Evolutionary conservation across 2,797 vertebrate genomes (phyloP).

Genomic region (Geotrypetes seraphini): DNA sequence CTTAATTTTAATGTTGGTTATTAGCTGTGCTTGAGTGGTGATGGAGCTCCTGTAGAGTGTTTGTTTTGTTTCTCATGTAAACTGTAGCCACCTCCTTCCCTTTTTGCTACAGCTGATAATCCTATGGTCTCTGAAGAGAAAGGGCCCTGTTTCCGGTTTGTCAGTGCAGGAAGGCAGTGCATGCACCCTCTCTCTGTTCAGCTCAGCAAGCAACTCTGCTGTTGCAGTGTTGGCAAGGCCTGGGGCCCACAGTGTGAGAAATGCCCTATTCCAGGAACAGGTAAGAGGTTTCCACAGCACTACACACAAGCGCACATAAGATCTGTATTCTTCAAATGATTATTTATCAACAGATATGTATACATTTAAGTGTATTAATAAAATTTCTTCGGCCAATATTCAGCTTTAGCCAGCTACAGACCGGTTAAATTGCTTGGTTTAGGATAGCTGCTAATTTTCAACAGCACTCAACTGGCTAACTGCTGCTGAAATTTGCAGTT

Average conservation of each 20-base stretch:
- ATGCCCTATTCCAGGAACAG: slow-evolving; percentile 91
- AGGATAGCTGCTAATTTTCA: too few relatives aligned
- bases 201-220: slow-evolving; percentile 96
- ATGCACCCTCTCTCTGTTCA: slow-evolving; percentile 92
- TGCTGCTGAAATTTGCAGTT: too few relatives aligned
- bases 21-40: slow-evolving; percentile 15
- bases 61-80: slow-evolving; percentile 30
- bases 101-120: slow-evolving; percentile 68
- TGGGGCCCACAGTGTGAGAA: slow-evolving; percentile 92
- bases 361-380: too few relatives aligned
- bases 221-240: slow-evolving; percentile 97
- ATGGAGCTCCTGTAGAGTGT: slow-evolving; percentile 40
- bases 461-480: too few relatives aligned
- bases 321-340: too few relatives aligned
- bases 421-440: too few relatives aligned
- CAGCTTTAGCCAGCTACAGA: too few relatives aligned
- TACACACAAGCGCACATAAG: too few relatives aligned
- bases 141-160: slow-evolving; percentile 90
- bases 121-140: slow-evolving; percentile 83
- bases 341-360: too few relatives aligned
- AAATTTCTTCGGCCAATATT: too few relatives aligned
- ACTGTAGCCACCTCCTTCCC: slow-evolving; percentile 26
- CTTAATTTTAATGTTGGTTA: not conserved
- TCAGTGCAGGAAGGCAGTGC: slow-evolving; percentile 84
- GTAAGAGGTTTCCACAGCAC: slow-evolving; percentile 54